These are phyloP conservation scores for Corythornis cristatus DNA, from an alignment of 2,113 vertebrate genomes.

Conservation along the genomic window DNA sequence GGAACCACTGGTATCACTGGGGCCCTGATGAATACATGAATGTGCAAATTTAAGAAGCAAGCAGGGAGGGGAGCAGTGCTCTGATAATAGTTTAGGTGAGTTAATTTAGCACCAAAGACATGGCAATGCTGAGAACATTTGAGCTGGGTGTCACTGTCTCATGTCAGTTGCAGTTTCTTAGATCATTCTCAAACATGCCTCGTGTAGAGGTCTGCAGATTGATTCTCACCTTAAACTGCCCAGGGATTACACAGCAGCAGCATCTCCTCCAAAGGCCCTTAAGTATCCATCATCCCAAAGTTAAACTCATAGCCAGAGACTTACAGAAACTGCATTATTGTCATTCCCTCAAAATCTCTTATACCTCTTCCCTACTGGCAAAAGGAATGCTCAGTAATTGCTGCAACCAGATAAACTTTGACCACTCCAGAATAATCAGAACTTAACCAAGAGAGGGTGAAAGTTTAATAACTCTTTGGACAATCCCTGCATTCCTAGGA, in stretches of 20 bases:
- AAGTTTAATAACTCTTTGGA: neutral
- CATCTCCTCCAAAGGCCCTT: neutral
- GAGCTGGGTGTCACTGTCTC: neutral
- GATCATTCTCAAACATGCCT: neutral
- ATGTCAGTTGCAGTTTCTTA: neutral
- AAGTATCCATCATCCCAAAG: neutral
- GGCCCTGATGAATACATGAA: neutral
- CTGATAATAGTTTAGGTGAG: neutral
- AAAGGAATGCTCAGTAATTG: neutral
- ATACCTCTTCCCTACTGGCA: neutral
- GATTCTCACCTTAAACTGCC: neutral
- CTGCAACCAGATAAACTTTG: neutral
- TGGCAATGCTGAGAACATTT: neutral
- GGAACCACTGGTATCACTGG: neutral
- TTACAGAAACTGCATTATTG: neutral
- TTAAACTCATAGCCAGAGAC: neutral
- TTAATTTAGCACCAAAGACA: neutral
- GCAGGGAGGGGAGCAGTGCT: neutral
- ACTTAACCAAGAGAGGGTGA: neutral
- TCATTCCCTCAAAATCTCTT: neutral
- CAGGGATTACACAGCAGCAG: neutral
- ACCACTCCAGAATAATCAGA: neutral
- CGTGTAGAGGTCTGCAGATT: accelerated
- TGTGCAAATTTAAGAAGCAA: neutral
- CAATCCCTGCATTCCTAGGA: neutral